Conservation (phyloP, 2,113 vertebrate genomes). For the Echinops telfairi region DNA sequence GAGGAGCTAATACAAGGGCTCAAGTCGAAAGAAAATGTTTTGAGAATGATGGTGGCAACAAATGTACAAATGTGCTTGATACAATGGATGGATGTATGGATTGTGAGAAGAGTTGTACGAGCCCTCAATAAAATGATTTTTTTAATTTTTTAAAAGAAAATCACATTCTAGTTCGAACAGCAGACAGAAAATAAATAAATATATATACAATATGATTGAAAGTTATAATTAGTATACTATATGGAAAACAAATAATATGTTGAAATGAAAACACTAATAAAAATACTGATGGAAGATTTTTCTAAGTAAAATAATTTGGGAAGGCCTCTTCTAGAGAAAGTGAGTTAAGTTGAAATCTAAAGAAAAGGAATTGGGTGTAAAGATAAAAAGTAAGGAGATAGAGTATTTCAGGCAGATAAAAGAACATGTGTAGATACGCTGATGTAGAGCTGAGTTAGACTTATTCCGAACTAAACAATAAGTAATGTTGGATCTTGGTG, state of each 20-base stretch:
- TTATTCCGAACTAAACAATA: not conserved
- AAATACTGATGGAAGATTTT: not conserved
- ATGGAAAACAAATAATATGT: accelerated
- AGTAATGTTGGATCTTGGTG: not conserved
- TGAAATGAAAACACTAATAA: not conserved
- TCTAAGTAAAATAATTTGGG: not conserved
- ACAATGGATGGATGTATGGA: too few species aligned
- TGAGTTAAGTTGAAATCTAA: too few species aligned
- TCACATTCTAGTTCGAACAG: not conserved
- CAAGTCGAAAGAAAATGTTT: too few species aligned
- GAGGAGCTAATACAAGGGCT: too few species aligned
- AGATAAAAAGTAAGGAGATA: not conserved
- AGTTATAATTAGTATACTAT: not conserved
- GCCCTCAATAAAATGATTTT: too few species aligned
- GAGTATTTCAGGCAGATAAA: not conserved
- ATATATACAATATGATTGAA: accelerated
- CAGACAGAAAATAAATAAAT: not conserved
- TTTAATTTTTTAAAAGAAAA: too few species aligned
- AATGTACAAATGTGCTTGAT: too few species aligned
- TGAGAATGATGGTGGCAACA: too few species aligned
- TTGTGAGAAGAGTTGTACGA: too few species aligned
- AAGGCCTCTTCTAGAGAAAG: not conserved
- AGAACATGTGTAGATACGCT: not conserved
- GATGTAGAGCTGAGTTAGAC: too few species aligned
- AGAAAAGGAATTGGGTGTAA: not conserved